Base-by-base conservation (phyloP, 53 echinoderm and acorn worm species). In the Pentamera pediparva region DNA sequence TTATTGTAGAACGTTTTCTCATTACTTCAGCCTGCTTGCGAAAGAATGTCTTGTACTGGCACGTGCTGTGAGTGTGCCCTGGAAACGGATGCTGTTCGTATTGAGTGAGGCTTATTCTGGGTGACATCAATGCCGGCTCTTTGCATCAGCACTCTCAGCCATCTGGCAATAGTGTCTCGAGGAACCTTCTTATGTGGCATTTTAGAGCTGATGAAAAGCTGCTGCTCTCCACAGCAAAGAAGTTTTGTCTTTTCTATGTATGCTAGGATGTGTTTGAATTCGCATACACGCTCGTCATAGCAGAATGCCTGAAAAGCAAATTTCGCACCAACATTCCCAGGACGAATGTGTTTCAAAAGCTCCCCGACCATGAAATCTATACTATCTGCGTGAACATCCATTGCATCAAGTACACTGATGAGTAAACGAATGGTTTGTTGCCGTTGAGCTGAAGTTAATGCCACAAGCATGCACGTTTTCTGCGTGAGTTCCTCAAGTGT, bases 121-220 rank as follows among this genome's bases (percentile, higher is more conserved):
- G 7, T 2, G 11, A 78, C 59, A 35, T 85, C 79, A 15, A 85
- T 45, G 18, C 79, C 85, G 4, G 74, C 85, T 9, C 39, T 24
- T 24, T 50, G 11, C 78, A 84, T 69, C 3, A 79, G 25, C 4
- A 15, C 26, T 9, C 26, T 80, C 18, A 85, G 28, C 79, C 85
- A 85, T 9, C 85, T n/a, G 4, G 75, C 69, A 30, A 85, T 54
- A 12, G 74, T 80, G 45, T 71, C 79, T 24, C 26, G 54, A 17
- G 55, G 30, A 5, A 85, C 85, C 21, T 36, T 32, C 18, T 32
- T 29, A 61, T 73, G 63, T 8, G 85, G 85, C 22, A 62, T 79
- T 69, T 61, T 79, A 60, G 35, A 84, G 29, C 85, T 84, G 13
- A 79, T 77, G 6, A 83, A 70, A 3, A 78, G 51, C 6, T 59